Base-by-base conservation (phyloP, 2,797 vertebrate species). In the Syngnathus acus region DNA sequence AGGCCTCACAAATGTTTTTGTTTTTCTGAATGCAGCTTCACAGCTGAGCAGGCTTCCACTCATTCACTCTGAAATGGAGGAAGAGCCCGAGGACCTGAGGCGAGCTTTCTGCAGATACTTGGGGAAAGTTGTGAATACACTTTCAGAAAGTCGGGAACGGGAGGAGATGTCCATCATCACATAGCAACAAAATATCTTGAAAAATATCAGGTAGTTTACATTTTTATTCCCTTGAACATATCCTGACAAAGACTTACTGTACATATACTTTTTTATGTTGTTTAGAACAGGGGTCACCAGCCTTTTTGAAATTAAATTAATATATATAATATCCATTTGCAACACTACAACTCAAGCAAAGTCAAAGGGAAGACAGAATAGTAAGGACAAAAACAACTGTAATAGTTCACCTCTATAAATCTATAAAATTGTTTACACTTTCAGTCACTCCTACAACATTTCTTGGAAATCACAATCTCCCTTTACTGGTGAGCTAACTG, bases 121-220 rank as follows among this genome's bases (percentile, higher is more conserved):
- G 77, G 92, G 84, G 79, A 91, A 84, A 39, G 86, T 99, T 21
- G 71, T 93, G 62, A 94, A 83, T 14, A 77, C 91, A 6, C 82
- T 99, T 79, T 95, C 94, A 1, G 97, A 99, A 85, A 97, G 84
- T 81, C 89, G 93, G 78, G 97, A 99, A 67, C 88, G 81, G 64
- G 97, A 98, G 75, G 97, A 99, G 82, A 95, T 98, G 95, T 95
- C 93, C 1, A 96, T 99, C 75, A 94, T 99, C 66, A 93, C 92
- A 0, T 95, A 91, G 42, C 42, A 23, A 9, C 42, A 45, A 57
- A 32, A 37, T 26, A 26, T 62, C 21, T 40, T 43, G 14, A 62
- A 62, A 42, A 42, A 3, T 2, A 13, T 2, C 19, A 42, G 11
- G 39, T 61, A 61, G n/a, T 14, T 38, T 16, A 37, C 13, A 26